phyloP scores from a whole-genome alignment of 1,140 invertebrate genomes.

The Zeugodacus cucurbitae region DNA sequence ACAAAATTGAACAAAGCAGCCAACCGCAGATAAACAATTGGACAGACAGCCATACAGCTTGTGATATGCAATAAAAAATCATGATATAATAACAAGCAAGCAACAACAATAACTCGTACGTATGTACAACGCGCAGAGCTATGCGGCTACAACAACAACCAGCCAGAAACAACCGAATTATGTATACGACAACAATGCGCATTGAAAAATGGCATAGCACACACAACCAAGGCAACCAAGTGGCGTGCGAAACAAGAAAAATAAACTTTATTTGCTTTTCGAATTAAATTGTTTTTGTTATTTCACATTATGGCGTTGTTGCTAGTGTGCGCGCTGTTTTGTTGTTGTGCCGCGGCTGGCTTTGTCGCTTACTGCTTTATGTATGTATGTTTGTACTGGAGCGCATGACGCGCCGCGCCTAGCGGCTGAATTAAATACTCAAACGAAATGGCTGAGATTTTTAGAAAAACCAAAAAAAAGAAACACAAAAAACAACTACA shows the following conservation, averaged over 20 bases:
- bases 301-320: neutral
- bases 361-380: neutral
- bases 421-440: neutral
- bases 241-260: neutral
- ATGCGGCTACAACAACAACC: neutral
- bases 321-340: neutral
- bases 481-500: neutral
- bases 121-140: neutral
- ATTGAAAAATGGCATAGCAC: neutral
- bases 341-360: neutral
- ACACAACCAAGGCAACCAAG: neutral
- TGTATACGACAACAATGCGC: neutral
- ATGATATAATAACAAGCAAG: conserved; percentile 5
- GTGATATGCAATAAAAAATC: neutral
- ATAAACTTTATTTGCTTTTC: neutral
- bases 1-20: neutral
- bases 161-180: neutral
- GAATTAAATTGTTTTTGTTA: neutral
- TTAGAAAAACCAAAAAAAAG: neutral
- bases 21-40: neutral
- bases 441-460: neutral
- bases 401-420: neutral
- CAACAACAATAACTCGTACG: neutral
- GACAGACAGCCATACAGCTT: neutral
- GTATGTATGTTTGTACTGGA: neutral